These are phyloP conservation scores for Pseudolycoriella hygida DNA, from an alignment of 2,888 invertebrate species.

Conservation along the genomic window DNA sequence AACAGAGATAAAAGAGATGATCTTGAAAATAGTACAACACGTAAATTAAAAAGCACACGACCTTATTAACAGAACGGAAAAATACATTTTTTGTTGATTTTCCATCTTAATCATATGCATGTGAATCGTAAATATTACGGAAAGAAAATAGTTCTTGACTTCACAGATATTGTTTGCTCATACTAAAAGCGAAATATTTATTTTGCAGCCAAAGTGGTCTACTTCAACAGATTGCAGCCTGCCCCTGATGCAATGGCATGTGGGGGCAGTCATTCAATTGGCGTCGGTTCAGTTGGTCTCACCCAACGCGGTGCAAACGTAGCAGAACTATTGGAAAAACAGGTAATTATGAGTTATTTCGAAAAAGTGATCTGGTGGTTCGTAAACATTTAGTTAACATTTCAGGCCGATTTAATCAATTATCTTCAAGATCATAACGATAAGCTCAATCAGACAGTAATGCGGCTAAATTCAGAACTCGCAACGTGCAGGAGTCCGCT, in stretches of 20 bases:
- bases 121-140: no score
- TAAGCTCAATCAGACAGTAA: constrained; percentile 43
- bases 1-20: no score
- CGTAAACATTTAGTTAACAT: neutral
- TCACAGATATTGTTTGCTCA: no score
- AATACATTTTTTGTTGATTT: no score
- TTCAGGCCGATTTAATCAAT: constrained; percentile 45
- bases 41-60: no score
- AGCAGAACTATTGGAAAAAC: constrained; percentile 45
- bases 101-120: no score
- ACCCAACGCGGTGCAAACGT: constrained; percentile 32
- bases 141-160: no score
- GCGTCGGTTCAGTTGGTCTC: constrained; percentile 23
- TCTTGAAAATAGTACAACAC: no score
- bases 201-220: constrained; percentile 35
- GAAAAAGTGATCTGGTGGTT: no score
- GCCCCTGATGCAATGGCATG: constrained; percentile 41
- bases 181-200: neutral
- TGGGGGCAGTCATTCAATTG: constrained; percentile 22
- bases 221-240: constrained; percentile 38
- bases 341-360: constrained; percentile 21
- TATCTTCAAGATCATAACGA: constrained; percentile 49
- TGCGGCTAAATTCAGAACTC: constrained; percentile 39
- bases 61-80: no score
- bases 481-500: no score